Evolutionary conservation across 2,113 vertebrate species (phyloP).

Genomic region (Nothoprocta perdicaria): DNA sequence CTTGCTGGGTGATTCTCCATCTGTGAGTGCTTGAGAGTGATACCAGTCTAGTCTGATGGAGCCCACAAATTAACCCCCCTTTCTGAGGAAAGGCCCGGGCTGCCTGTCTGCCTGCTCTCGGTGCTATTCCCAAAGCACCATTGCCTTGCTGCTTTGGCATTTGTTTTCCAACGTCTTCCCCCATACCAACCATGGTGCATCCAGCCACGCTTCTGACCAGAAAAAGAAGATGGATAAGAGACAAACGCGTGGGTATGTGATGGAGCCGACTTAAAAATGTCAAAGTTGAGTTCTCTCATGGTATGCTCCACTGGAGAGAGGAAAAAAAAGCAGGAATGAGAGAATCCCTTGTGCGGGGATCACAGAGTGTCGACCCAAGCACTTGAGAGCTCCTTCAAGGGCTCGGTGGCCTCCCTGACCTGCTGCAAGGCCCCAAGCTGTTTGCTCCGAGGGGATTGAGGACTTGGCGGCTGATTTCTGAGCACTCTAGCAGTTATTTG

Average conservation of each 20-base stretch:
- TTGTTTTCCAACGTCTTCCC: background rate
- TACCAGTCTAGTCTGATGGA: background rate
- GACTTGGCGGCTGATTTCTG: background rate
- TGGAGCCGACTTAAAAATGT: background rate
- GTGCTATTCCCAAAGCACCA: background rate
- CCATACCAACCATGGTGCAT: background rate
- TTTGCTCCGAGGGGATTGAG: constrained; percentile 18
- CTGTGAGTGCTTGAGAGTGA: background rate
- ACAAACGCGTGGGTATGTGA: background rate
- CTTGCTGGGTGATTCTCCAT: background rate
- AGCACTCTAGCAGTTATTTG: background rate
- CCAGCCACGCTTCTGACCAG: background rate
- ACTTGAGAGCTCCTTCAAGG: background rate
- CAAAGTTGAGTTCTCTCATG: background rate
- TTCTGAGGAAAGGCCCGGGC: background rate
- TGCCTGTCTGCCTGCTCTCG: background rate
- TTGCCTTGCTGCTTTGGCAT: background rate
- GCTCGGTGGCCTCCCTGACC: background rate
- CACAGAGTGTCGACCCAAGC: background rate
- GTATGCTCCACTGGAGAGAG: background rate
- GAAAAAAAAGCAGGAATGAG: background rate
- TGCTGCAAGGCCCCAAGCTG: background rate
- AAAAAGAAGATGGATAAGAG: background rate
- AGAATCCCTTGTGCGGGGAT: background rate
- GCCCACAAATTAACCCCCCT: background rate